Evolutionary conservation across 2,797 vertebrate genomes (phyloP).

Genomic region (Pygocentrus nattereri): DNA sequence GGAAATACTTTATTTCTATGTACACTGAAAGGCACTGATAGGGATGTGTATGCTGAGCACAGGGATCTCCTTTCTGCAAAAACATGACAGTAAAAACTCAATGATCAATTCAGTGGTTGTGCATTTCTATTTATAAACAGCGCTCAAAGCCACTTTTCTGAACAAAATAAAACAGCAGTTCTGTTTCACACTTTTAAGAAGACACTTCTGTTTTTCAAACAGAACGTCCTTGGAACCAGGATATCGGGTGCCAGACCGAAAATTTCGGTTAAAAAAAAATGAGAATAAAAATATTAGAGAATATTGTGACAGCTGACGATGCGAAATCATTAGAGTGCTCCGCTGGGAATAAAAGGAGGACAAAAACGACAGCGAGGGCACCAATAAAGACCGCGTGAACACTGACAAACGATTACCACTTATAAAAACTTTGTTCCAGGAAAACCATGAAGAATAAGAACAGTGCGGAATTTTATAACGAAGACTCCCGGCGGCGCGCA

Average conservation of each 20-base stretch:
- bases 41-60: not conserved
- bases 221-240: not conserved
- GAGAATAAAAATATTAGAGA: not conserved
- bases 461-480: too few relatives aligned
- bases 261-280: not conserved
- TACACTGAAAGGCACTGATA: conserved; percentile 22
- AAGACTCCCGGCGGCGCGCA: not conserved
- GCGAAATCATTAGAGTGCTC: not conserved
- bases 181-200: not conserved
- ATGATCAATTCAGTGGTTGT: not conserved
- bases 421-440: not conserved
- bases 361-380: not conserved
- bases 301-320: not conserved
- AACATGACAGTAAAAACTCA: too few relatives aligned
- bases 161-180: not conserved
- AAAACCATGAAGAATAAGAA: not conserved
- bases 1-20: conserved; percentile 28
- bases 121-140: not conserved
- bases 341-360: not conserved
- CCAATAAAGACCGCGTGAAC: not conserved
- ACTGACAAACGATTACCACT: not conserved
- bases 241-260: not conserved
- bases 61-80: not conserved
- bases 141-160: too few relatives aligned
- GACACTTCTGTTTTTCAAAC: not conserved